Evolutionary conservation across 2,113 vertebrate species (phyloP), one percentile per base, ranked within the genome.

Genomic region (Opisthocomus hoazin): DNA sequence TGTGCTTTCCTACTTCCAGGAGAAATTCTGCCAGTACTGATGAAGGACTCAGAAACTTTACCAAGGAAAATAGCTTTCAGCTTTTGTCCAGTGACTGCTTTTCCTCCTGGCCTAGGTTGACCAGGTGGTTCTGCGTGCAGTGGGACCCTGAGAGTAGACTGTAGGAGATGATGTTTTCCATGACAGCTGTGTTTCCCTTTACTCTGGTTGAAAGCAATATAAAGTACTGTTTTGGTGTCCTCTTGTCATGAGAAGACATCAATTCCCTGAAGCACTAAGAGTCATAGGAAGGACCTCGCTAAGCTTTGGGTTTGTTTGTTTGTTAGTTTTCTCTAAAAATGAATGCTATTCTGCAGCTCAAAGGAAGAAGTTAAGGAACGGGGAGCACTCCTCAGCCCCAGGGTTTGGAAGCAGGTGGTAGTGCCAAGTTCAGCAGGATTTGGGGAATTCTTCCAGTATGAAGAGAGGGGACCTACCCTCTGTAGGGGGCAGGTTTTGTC

Each of bases 341-440:
- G 16, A 51, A 32, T 75, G 34, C 18, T 75, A 0, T 82, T 50
- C 17, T 86, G 37, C 58, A 92, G 23, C 48, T 83, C 1, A 0
- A 36, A 81, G 57, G n/a, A 48, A 10, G 22, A 48, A 41, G 53
- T 56, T 56, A 37, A 57, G 15, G 60, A 36, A 56, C 50, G 50
- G 18, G 0, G 1, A 37, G 36, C 15, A 20, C 12, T 77, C 36
- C 6, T 70, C 27, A 87, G 15, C 30, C 24, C 10, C 29, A 57
- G 36, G 12, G 13, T 61, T 69, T 78, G 50, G 54, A 12, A 77
- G 34, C 0, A 0, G 7, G 19, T 65, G 24, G 10, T 81, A 66
- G 27, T 58, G 32, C 20, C 46, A 39, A 46, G 51, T 73, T 78
- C 29, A 89, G 14, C 10, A 84, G 36, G 34, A 41, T 84, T 37